Conservation (phyloP, 2,113 vertebrate species). For the Daboia siamensis region DNA sequence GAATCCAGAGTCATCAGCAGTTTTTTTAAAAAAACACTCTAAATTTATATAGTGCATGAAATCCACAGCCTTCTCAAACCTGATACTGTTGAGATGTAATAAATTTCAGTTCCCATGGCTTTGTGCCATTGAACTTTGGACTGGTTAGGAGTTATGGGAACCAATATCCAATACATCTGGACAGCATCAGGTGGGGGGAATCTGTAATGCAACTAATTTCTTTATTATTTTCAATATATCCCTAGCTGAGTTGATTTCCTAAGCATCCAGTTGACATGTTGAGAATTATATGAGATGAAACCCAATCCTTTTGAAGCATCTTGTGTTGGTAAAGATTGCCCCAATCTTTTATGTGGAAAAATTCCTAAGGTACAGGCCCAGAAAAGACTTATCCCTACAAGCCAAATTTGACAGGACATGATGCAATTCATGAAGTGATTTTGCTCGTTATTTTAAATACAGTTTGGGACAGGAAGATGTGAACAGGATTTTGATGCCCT, state of each 20-base stretch:
- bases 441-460: neutral
- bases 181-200: neutral
- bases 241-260: neutral
- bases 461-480: neutral
- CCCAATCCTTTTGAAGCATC: neutral
- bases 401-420: neutral
- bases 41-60: neutral
- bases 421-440: neutral
- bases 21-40: neutral
- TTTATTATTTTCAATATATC: neutral
- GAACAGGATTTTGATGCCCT: neutral
- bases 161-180: neutral
- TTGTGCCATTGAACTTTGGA: neutral
- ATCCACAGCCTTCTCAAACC: neutral
- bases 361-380: no score
- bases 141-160: neutral
- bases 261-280: neutral
- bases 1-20: neutral
- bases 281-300: neutral
- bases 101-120: neutral
- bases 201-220: neutral
- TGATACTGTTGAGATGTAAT: neutral
- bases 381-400: neutral
- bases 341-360: neutral
- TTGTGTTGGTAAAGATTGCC: neutral